phyloP scores from a whole-genome alignment of 2,113 vertebrate genomes.

The Noturus placidus region DNA sequence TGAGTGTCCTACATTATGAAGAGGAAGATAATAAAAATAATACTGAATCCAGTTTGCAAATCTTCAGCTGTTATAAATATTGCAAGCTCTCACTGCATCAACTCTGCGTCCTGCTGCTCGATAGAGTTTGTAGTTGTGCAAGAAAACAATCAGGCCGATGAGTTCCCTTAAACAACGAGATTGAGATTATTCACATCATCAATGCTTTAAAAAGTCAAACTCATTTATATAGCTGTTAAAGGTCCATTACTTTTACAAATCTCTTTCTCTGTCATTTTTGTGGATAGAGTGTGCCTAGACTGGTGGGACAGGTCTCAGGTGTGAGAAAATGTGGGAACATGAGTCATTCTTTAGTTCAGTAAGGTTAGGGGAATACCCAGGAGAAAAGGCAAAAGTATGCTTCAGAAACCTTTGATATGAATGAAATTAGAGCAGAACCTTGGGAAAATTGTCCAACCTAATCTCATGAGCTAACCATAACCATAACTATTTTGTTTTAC shows the following conservation, averaged over 20 bases:
- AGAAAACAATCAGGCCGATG: neutral
- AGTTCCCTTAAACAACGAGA: neutral
- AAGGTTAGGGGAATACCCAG: constrained; percentile 26
- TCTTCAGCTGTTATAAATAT: constrained; percentile 47
- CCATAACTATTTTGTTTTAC: neutral
- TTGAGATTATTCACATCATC: neutral
- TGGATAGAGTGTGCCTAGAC: constrained; percentile 17
- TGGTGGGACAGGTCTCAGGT: constrained; percentile 20
- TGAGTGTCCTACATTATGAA: constrained; percentile 13
- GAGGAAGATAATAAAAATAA: constrained; percentile 25
- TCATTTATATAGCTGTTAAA: neutral
- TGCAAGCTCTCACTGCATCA: constrained; percentile 27
- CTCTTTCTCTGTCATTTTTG: neutral
- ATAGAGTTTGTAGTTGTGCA: neutral
- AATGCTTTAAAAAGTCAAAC: neutral
- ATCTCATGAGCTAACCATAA: neutral
- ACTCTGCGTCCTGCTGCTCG: constrained; percentile 25
- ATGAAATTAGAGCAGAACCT: neutral
- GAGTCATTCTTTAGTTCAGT: constrained; percentile 11
- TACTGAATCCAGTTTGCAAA: constrained; percentile 17
- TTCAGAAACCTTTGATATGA: neutral
- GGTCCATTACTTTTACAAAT: neutral
- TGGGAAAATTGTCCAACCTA: neutral
- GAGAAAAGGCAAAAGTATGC: neutral
- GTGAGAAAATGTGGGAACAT: constrained; percentile 46